phyloP scores from a whole-genome alignment of 2,797 vertebrate species.

The Cuculus canorus region DNA sequence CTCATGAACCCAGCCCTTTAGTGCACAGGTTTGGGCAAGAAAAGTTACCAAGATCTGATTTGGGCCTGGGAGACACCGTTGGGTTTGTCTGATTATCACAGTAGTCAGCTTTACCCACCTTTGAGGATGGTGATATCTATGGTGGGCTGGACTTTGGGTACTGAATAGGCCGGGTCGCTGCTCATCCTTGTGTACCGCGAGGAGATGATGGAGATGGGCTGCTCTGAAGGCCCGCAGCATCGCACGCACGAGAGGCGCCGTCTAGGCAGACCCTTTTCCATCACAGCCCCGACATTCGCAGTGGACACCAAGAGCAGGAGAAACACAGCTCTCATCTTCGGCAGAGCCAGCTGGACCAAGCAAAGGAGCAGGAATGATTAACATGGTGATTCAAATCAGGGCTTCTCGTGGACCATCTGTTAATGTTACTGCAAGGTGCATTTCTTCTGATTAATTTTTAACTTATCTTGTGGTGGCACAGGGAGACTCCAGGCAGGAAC shows the following conservation, averaged over 20 bases:
- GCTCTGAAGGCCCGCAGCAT: constrained; percentile 77
- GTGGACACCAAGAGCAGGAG: constrained; percentile 18
- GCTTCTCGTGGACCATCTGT: constrained; percentile 4
- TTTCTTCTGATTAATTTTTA: constrained; percentile 25
- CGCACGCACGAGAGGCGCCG: constrained; percentile 64
- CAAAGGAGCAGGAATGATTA: neutral
- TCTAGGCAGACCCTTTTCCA: neutral
- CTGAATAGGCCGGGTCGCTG: neutral
- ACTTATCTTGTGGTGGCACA: neutral
- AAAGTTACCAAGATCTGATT: neutral
- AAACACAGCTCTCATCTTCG: neutral
- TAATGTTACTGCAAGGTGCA: neutral
- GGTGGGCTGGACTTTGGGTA: constrained; percentile 80
- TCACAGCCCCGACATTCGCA: rapidly evolving
- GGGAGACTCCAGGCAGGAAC: neutral
- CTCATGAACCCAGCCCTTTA: neutral
- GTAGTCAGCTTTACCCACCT: constrained; percentile 69
- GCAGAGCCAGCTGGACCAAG: neutral
- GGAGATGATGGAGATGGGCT: neutral
- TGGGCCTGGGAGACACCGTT: neutral
- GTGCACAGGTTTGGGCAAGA: neutral
- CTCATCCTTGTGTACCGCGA: neutral
- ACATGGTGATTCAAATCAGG: neutral
- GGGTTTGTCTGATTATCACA: neutral
- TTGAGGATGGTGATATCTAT: constrained; percentile 91